These are phyloP conservation scores for Octopus bimaculoides DNA, from an alignment of 1,140 invertebrate species.

Conservation along the genomic window DNA sequence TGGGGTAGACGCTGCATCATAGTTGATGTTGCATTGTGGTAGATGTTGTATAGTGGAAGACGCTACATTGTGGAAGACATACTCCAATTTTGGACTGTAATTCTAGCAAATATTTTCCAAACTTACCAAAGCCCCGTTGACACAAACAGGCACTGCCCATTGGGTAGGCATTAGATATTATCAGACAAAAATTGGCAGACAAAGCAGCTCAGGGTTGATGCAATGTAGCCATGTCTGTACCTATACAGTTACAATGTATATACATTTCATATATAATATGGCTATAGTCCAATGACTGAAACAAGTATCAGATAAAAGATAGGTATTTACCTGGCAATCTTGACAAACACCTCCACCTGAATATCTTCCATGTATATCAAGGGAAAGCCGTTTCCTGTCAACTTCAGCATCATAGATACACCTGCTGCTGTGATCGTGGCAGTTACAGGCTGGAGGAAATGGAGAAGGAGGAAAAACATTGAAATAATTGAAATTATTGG, in stretches of 20 bases:
- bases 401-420: conserved; percentile 64
- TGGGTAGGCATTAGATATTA: too few species aligned
- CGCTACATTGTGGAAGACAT: too few species aligned
- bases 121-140: too few species aligned
- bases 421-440: conserved; percentile 86
- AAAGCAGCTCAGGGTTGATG: too few species aligned
- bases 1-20: too few species aligned
- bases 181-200: conserved; percentile 1
- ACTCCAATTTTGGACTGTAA: too few species aligned
- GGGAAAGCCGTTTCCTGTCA: conserved; percentile 30
- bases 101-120: too few species aligned
- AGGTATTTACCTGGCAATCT: conserved; percentile 39
- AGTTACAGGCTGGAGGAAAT: conserved; percentile 82
- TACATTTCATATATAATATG: background rate
- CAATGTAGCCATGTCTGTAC: conserved; percentile 6
- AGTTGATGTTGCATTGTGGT: too few species aligned
- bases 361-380: conserved; percentile 38
- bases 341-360: conserved; percentile 48
- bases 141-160: too few species aligned
- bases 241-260: background rate
- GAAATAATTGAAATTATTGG: too few species aligned
- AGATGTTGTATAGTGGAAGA: too few species aligned
- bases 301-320: too few species aligned
- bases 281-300: background rate
- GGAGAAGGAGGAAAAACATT: background rate